Evolutionary conservation across 2,797 vertebrate genomes (phyloP).

Genomic region (Toxotes lorentzi): DNA sequence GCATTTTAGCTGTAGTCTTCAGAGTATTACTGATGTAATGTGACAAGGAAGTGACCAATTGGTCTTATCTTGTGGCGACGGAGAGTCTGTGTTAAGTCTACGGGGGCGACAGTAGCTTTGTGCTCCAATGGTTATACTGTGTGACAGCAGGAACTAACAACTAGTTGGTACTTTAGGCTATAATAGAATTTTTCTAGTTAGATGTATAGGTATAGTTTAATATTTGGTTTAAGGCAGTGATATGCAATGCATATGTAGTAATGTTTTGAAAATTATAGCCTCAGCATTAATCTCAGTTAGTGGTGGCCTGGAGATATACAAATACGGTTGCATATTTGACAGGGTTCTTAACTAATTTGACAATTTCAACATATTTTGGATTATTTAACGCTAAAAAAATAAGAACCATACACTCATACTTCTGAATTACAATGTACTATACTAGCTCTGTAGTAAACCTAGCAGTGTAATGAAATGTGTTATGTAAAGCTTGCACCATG

Average conservation of each 20-base stretch:
- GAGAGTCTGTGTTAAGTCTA: constrained; percentile 77
- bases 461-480: not conserved
- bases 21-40: constrained; percentile 76
- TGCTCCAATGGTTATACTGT: constrained; percentile 62
- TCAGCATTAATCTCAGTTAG: constrained; percentile 9
- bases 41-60: constrained; percentile 84
- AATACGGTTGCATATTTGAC: not conserved
- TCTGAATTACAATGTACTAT: not conserved
- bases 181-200: constrained; percentile 18
- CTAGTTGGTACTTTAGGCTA: constrained; percentile 48
- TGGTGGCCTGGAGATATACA: not conserved
- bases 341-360: not conserved
- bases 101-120: constrained; percentile 62
- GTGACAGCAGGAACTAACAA: constrained; percentile 66
- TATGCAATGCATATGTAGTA: no score
- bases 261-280: not conserved
- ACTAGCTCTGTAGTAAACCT: not conserved
- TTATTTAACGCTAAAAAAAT: not conserved
- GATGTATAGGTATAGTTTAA: constrained; percentile 19
- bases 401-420: not conserved
- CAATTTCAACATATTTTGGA: not conserved
- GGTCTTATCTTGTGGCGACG: constrained; percentile 75
- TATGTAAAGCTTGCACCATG: not conserved
- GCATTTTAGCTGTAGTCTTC: constrained; percentile 77
- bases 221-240: not conserved